These are phyloP conservation scores for Lycophotia porphyrea DNA, from an alignment of 2,888 invertebrate species.

Conservation along the genomic window DNA sequence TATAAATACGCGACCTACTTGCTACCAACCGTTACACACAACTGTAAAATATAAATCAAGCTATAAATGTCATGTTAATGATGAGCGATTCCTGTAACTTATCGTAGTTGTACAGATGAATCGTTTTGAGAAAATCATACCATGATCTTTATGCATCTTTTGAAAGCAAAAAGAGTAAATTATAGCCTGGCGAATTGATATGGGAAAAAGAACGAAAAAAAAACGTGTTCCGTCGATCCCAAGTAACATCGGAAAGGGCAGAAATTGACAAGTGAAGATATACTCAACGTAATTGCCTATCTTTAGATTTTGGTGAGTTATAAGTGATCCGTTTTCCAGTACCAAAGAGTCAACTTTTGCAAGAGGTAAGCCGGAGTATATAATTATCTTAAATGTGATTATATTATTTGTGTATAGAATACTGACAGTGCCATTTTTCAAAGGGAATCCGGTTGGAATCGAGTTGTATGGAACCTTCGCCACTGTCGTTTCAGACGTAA, in stretches of 20 bases:
- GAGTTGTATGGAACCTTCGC: too few relatives aligned
- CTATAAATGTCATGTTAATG: slow-evolving; percentile 28
- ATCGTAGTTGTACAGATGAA: too few relatives aligned
- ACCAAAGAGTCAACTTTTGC: too few relatives aligned
- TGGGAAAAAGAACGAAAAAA: not conserved
- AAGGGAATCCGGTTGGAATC: too few relatives aligned
- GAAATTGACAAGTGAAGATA: not conserved
- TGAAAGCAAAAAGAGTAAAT: not conserved
- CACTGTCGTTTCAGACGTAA: too few relatives aligned
- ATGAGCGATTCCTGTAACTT: slow-evolving; percentile 3
- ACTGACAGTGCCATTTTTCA: too few relatives aligned
- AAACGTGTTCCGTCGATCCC: not conserved
- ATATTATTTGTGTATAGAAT: too few relatives aligned
- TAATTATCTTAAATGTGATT: too few relatives aligned
- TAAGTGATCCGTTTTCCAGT: not conserved
- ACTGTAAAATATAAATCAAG: slow-evolving; percentile 50
- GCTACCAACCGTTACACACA: slow-evolving; percentile 31
- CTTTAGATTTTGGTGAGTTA: not conserved
- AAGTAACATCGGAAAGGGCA: not conserved
- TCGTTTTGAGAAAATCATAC: too few relatives aligned
- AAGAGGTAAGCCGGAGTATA: too few relatives aligned
- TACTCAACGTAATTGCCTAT: too few relatives aligned
- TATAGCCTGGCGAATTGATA: not conserved
- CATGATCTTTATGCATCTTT: not conserved
- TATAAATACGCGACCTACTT: slow-evolving; percentile 43